Evolutionary conservation across 2,797 vertebrate species (phyloP), one percentile per base, ranked within the genome.

Genomic region (Myiotriccus ornatus): DNA sequence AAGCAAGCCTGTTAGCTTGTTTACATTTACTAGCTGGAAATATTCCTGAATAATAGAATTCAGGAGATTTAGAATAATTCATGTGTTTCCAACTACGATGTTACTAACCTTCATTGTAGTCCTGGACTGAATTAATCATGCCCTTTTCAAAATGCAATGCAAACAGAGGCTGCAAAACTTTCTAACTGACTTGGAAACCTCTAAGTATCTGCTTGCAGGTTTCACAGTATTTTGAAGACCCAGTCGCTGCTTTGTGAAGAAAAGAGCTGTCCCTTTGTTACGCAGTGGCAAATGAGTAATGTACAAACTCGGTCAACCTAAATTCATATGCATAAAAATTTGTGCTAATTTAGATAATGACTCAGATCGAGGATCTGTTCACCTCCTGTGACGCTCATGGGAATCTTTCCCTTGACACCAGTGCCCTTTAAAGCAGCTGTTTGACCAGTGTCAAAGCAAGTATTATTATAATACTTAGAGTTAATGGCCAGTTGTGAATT

Each of bases 21-120:
- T 93, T 90, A 78, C 39, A 46, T 59, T 92, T 77, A 75, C 53
- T 80, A 53, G 69, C 8, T 70, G 78, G 67, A 92, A 57, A 74
- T 76, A 65, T 47, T 80, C 64, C 84, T 89, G 79, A 83, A 83
- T 94, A 92, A 87, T 67, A 57, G 60, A 62, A n/a, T 89, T 85
- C 71, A 73, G 50, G 57, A 80, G 23, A 41, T 71, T 92, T 80
- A 73, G 94, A 91, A 91, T 95, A 87, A 92, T 80, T 89, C 34
- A 60, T 69, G 9, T 89, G 39, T 91, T 93, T 89, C 49, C 68
- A 93, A 10, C 53, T 70, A 27, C 28, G 0, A n/a, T 57, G 43
- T 89, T 80, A 47, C 46, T 35, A 85, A 55, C 46, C 23, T 55
- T 87, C 4, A 0, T 50, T 90, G 57, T 63, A n/a, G 28, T 78